Conservation (phyloP, 37 sponge, comb jelly and placozoan species). For the Theonella swinhoei region DNA sequence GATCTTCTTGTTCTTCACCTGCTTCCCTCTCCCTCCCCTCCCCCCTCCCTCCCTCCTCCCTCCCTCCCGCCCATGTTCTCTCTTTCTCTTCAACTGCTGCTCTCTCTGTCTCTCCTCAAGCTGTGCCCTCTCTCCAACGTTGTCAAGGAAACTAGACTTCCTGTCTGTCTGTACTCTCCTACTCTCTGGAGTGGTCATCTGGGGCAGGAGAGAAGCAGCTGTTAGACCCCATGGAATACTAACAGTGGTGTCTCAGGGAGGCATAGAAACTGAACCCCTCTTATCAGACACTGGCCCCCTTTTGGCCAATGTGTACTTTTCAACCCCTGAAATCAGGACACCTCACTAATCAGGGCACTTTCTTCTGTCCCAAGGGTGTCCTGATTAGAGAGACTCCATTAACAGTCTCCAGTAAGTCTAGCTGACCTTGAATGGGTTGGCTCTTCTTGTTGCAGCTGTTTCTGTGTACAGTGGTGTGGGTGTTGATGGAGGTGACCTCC, state of each 20-base stretch:
- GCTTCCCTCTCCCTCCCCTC: not conserved
- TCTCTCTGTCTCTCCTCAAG: constrained; percentile 44
- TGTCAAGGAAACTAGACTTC: constrained; percentile 50
- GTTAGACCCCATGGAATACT: not conserved
- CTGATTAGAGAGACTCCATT: no score
- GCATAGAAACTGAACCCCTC: no score
- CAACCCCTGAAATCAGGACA: no score
- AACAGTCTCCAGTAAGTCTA: not conserved
- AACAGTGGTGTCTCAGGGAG: no score
- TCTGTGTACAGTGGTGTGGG: not conserved
- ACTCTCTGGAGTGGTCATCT: constrained; percentile 59
- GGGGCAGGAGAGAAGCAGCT: not conserved
- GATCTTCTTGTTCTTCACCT: not conserved
- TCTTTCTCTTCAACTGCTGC: constrained; percentile 4
- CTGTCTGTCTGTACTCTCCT: constrained; percentile 43
- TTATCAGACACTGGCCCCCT: no score
- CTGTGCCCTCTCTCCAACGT: constrained; percentile 28
- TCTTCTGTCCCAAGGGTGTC: no score
- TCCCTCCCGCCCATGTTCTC: not conserved
- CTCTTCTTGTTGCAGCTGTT: constrained; percentile 19
- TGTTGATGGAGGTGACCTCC: not conserved
- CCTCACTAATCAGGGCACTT: no score
- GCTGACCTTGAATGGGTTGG: constrained; percentile 55
- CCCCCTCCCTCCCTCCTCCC: not conserved
- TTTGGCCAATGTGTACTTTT: no score